Conservation (phyloP, 2,797 vertebrate species). For the Carapus acus region DNA sequence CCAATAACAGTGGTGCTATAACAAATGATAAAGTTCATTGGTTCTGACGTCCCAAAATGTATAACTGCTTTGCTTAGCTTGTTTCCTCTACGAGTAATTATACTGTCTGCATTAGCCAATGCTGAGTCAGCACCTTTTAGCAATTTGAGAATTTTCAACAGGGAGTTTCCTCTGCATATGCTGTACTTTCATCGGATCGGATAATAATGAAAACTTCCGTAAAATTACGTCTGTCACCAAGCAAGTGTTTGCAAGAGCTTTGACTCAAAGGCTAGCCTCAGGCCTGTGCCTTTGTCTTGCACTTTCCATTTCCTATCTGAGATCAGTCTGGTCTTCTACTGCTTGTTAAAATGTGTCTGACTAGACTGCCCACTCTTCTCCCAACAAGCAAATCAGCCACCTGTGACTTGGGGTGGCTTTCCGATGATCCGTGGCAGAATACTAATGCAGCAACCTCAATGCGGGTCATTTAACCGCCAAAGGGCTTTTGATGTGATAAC, state of each 20-base stretch:
- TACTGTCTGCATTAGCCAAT: neutral
- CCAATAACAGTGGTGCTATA: too few species aligned
- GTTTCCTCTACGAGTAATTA: conserved; percentile 23
- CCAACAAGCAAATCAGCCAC: conserved; percentile 53
- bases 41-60: conserved; percentile 5
- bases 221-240: too few species aligned
- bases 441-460: conserved; percentile 55
- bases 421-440: conserved; percentile 43
- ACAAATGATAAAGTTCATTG: conserved; percentile 17
- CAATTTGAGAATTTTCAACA: neutral
- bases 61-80: conserved; percentile 6
- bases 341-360: conserved; percentile 53
- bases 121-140: neutral
- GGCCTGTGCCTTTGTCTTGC: conserved; percentile 32
- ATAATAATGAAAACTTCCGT: too few species aligned
- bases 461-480: conserved; percentile 54
- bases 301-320: conserved; percentile 58
- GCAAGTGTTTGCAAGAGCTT: neutral
- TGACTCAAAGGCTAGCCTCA: conserved; percentile 5
- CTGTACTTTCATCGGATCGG: too few species aligned
- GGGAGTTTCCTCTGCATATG: neutral
- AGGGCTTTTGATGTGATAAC: too few species aligned
- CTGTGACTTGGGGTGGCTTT: conserved; percentile 49
- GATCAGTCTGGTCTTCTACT: conserved; percentile 38
- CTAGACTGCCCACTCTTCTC: conserved; percentile 55